phyloP scores from a whole-genome alignment of 2,113 vertebrate genomes.

The human region GRCh38 chr16:78177001-78177500 shows the following conservation, averaged over 20 bases:
- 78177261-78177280: too few species aligned
- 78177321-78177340: background rate
- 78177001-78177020: background rate
- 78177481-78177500: background rate
- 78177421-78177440: background rate
- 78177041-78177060: background rate
- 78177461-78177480: background rate
- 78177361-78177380: background rate
- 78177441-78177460: background rate
- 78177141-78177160: background rate
- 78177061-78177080: rapidly evolving
- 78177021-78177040: background rate
- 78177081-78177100: background rate
- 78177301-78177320: background rate
- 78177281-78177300: background rate
- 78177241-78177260: background rate
- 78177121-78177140: background rate
- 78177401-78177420: rapidly evolving
- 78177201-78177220: background rate
- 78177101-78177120: background rate
- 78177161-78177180: background rate
- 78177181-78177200: background rate
- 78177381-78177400: too few species aligned
- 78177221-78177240: background rate
- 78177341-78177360: background rate